These are phyloP conservation scores for Chrysina gloriosa DNA, from an alignment of 2,888 invertebrate genomes.

Conservation along the genomic window DNA sequence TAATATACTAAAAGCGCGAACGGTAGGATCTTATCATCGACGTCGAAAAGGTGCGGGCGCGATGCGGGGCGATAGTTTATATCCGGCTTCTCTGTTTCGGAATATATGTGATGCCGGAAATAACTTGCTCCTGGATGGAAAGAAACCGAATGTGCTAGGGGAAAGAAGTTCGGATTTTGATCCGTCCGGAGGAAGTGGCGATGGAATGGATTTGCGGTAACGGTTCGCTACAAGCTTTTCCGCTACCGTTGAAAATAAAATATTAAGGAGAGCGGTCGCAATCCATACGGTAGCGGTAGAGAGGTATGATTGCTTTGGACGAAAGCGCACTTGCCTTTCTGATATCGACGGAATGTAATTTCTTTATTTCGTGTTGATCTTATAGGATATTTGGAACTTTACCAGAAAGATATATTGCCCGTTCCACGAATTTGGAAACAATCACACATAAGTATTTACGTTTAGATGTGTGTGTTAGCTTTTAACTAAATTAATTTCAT, in stretches of 20 bases:
- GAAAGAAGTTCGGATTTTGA: slow-evolving; percentile 11
- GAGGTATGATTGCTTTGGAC: neutral
- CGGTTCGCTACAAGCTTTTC: slow-evolving; percentile 14
- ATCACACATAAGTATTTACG: neutral
- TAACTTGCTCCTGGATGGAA: neutral
- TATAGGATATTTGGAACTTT: neutral
- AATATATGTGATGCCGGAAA: slow-evolving; percentile 22
- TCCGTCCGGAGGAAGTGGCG: neutral
- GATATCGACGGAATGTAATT: neutral
- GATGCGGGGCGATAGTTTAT: slow-evolving; percentile 27
- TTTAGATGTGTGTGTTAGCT: too few relatives aligned
- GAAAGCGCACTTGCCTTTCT: neutral
- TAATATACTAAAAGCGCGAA: slow-evolving; percentile 39
- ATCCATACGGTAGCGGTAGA: neutral
- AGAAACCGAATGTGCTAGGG: neutral
- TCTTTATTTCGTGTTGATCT: neutral
- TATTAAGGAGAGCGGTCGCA: neutral
- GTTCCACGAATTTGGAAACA: neutral
- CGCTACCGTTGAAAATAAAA: slow-evolving; percentile 4
- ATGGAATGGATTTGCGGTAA: slow-evolving; percentile 19
- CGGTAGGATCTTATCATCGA: too few relatives aligned
- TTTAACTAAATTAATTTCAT: too few relatives aligned
- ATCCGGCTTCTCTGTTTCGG: slow-evolving; percentile 12
- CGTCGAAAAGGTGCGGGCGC: too few relatives aligned
- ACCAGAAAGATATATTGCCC: neutral